Evolutionary conservation across 2,888 invertebrate species (phyloP).

Genomic region (Dryobotodes eremita): DNA sequence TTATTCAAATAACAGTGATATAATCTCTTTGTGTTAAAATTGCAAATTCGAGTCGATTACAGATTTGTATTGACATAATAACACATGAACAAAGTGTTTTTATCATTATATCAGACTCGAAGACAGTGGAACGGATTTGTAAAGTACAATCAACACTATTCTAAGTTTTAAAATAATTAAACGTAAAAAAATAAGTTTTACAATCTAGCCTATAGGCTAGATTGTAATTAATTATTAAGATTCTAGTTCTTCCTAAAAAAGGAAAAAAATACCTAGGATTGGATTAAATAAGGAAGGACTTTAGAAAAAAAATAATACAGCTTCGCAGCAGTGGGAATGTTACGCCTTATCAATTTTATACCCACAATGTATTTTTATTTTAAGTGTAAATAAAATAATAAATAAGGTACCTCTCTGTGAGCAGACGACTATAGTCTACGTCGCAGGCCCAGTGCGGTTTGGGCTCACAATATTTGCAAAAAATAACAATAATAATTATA

Average conservation of each 20-base stretch:
- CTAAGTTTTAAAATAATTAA: too few species aligned
- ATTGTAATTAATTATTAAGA: too few species aligned
- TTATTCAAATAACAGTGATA: constrained; percentile 26
- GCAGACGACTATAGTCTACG: not conserved
- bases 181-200: too few species aligned
- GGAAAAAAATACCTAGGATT: too few species aligned
- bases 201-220: too few species aligned
- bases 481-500: not conserved
- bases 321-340: not conserved
- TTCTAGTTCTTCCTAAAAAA: too few species aligned
- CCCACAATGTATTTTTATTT: not conserved
- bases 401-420: not conserved
- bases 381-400: not conserved
- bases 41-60: not conserved
- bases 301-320: not conserved
- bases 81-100: too few species aligned
- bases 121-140: too few species aligned
- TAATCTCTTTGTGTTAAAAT: constrained; percentile 23
- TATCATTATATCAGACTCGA: too few species aligned
- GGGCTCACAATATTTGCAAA: not conserved
- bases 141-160: too few species aligned
- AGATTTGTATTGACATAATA: not conserved
- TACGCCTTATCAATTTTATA: not conserved
- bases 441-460: not conserved
- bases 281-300: not conserved